Conservation (phyloP, 2,113 vertebrate genomes). For the Trachemys scripta region DNA sequence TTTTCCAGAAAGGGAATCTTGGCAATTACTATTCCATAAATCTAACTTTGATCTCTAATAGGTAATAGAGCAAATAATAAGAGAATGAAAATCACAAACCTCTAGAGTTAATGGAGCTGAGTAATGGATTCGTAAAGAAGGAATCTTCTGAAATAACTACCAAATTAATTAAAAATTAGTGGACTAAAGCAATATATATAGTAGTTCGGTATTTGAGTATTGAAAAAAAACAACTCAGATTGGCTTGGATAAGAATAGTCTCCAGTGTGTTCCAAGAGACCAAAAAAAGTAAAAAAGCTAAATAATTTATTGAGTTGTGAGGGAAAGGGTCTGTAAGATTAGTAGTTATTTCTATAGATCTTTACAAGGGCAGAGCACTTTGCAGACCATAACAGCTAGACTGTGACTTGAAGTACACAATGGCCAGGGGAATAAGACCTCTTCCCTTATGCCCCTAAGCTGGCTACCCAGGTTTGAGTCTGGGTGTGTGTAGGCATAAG, state of each 20-base stretch:
- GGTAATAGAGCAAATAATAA: neutral
- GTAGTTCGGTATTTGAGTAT: neutral
- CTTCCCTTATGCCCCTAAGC: neutral
- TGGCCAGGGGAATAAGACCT: neutral
- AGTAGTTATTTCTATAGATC: neutral
- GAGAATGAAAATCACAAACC: neutral
- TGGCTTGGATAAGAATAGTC: neutral
- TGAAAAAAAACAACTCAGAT: neutral
- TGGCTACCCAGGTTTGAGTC: neutral
- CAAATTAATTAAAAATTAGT: neutral
- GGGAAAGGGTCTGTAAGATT: neutral
- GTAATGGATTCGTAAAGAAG: neutral
- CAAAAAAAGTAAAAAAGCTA: too few relatives aligned
- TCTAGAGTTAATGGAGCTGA: neutral
- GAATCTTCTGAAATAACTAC: fast-evolving
- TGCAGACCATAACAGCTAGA: neutral
- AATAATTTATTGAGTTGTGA: neutral
- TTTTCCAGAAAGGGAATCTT: neutral
- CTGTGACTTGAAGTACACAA: neutral
- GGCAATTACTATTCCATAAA: neutral
- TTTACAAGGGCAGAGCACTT: neutral
- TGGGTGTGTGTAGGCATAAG: neutral
- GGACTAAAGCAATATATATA: neutral
- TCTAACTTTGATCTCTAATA: neutral
- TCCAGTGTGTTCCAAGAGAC: neutral